A percentile compares a stretch with the other conserved stretches of the same genome.
phyloP scores from a whole-genome alignment of 2,797 vertebrate genomes.

The Rhynchonycteris naso region DNA sequence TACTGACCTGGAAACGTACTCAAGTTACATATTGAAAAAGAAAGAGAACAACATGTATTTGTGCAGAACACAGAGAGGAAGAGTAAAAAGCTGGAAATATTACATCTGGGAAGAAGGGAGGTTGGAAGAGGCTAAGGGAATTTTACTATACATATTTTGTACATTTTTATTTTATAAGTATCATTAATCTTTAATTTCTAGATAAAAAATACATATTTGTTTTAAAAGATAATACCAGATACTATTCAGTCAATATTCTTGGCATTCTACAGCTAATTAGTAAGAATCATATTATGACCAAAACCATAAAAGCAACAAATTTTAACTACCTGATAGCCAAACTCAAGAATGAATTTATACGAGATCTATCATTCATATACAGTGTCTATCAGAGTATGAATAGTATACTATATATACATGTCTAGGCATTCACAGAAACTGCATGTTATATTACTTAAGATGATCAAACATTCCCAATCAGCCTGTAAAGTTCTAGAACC shows the following conservation, averaged over 20 bases:
- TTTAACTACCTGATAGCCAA: slow-evolving; percentile 18
- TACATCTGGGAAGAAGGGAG: background rate
- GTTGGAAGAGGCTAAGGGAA: background rate
- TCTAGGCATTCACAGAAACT: background rate
- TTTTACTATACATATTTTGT: background rate
- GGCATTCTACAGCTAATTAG: slow-evolving; percentile 3
- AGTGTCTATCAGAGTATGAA: background rate
- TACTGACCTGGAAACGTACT: background rate
- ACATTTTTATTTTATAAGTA: background rate
- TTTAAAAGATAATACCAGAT: slow-evolving; percentile 47
- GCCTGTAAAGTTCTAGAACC: slow-evolving; percentile 47
- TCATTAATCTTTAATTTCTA: slow-evolving; percentile 47
- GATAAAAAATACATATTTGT: background rate
- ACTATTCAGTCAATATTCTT: slow-evolving; percentile 8
- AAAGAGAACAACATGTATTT: background rate
- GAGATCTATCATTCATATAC: background rate
- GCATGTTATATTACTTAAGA: slow-evolving; percentile 39
- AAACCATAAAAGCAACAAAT: slow-evolving; percentile 56
- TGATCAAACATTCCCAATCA: slow-evolving; percentile 17
- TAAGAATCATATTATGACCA: background rate
- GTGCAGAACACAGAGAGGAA: background rate
- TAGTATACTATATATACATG: background rate
- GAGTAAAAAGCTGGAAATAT: background rate
- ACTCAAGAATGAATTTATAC: background rate
- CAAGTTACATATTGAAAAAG: background rate